Conservation (phyloP, 2,113 vertebrate genomes). For the Lepus americanus region DNA sequence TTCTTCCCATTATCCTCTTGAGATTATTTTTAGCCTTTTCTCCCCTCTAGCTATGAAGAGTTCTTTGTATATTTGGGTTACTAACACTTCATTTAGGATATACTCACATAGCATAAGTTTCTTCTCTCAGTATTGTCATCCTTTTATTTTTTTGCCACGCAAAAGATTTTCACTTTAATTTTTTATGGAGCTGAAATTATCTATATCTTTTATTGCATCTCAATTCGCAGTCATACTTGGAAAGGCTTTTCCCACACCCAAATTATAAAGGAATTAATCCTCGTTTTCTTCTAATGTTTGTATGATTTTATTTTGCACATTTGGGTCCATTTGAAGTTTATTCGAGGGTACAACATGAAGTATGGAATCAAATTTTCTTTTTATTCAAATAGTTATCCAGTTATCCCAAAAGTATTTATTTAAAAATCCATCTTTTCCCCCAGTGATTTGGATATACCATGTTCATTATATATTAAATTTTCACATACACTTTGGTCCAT, state of each 20-base stretch:
- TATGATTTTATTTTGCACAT: conserved; percentile 28
- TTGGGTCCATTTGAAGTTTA: conserved; percentile 10
- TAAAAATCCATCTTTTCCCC: background rate
- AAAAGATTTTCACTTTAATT: conserved; percentile 49
- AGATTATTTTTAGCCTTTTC: background rate
- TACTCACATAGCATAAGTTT: background rate
- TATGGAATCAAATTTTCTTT: conserved; percentile 10
- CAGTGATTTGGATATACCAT: background rate
- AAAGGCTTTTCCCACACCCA: background rate
- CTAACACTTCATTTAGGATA: background rate
- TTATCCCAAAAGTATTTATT: conserved; percentile 5
- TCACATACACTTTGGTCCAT: background rate
- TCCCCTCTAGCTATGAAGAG: background rate
- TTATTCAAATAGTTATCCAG: background rate
- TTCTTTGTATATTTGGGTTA: conserved; percentile 15
- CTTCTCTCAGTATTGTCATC: background rate
- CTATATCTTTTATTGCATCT: background rate
- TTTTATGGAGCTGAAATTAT: conserved; percentile 18
- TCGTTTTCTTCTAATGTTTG: background rate
- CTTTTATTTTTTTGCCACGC: background rate
- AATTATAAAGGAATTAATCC: background rate
- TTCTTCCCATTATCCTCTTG: conserved; percentile 29
- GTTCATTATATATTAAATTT: conserved; percentile 27
- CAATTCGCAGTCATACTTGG: background rate
- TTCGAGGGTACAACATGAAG: background rate